Evolutionary conservation across 2,888 invertebrate genomes (phyloP).

Genomic region (Diarsia mendica): DNA sequence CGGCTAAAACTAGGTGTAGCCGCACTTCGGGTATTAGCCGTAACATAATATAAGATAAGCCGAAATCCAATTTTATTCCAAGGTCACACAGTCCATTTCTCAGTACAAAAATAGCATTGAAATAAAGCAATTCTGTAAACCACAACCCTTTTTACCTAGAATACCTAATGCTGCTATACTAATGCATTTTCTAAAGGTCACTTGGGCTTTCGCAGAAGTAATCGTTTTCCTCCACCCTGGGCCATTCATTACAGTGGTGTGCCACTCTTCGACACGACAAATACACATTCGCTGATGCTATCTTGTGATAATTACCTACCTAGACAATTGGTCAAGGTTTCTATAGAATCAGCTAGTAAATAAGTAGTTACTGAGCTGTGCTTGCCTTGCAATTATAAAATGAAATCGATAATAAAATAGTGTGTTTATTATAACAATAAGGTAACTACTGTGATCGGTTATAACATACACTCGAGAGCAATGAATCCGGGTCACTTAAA

Average conservation of each 20-base stretch:
- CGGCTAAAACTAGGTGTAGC: too few species aligned
- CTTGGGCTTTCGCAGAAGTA: conserved; percentile 38
- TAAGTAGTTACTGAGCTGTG: background rate
- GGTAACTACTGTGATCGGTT: too few species aligned
- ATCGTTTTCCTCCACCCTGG: conserved; percentile 35
- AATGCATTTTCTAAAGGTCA: conserved; percentile 56
- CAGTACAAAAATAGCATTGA: background rate
- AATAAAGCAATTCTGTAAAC: background rate
- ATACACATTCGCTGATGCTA: conserved; percentile 59
- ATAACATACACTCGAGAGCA: too few species aligned
- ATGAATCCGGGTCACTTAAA: too few species aligned
- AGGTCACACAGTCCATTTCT: background rate
- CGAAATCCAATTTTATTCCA: background rate
- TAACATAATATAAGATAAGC: too few species aligned
- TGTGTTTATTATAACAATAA: too few species aligned
- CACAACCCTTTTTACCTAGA: conserved; percentile 20
- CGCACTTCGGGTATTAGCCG: too few species aligned
- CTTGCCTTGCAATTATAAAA: background rate
- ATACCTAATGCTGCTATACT: conserved; percentile 19
- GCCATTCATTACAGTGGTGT: conserved; percentile 43
- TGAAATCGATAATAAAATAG: too few species aligned
- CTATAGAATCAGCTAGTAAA: conserved; percentile 22
- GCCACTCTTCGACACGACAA: conserved; percentile 58
- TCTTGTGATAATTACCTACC: conserved; percentile 40
- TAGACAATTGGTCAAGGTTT: conserved; percentile 41